These are phyloP conservation scores for Mercenaria mercenaria DNA, from an alignment of 1,140 invertebrate species.

Conservation along the genomic window DNA sequence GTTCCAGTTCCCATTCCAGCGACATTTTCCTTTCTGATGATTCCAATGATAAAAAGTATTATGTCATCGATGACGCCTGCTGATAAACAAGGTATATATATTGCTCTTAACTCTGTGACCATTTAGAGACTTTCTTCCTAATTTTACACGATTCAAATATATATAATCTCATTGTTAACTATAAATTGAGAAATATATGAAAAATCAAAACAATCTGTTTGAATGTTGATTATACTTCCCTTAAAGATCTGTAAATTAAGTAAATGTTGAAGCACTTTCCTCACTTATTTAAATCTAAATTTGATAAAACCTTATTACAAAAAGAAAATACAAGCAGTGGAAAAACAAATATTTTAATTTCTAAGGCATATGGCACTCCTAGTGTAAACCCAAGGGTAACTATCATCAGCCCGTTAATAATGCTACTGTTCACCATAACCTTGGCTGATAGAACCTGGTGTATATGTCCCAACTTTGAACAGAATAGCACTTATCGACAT, in stretches of 20 bases:
- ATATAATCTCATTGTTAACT: not conserved
- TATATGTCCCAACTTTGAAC: too few relatives aligned
- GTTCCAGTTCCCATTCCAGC: conserved; percentile 38
- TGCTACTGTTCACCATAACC: too few relatives aligned
- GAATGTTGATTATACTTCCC: not conserved
- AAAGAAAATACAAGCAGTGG: too few relatives aligned
- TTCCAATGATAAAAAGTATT: conserved; percentile 37
- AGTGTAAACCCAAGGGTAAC: too few relatives aligned
- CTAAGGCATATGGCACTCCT: too few relatives aligned
- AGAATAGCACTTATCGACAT: too few relatives aligned
- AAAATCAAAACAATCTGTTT: not conserved
- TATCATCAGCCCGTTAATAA: too few relatives aligned
- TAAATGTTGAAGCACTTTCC: not conserved
- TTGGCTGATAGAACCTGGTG: too few relatives aligned
- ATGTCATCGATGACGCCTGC: conserved; percentile 47
- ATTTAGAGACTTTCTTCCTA: not conserved
- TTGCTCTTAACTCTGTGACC: not conserved
- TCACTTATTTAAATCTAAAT: not conserved
- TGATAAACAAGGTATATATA: conserved; percentile 49
- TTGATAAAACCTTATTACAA: too few relatives aligned
- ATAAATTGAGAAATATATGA: not conserved
- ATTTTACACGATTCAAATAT: not conserved
- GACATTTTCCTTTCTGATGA: conserved; percentile 22
- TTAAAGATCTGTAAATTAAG: not conserved
- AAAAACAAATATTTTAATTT: too few relatives aligned